Evolutionary conservation across 30 jellyfish, hydroid and myxozoan species (phyloP).

Genomic region (Mastigias papua): DNA sequence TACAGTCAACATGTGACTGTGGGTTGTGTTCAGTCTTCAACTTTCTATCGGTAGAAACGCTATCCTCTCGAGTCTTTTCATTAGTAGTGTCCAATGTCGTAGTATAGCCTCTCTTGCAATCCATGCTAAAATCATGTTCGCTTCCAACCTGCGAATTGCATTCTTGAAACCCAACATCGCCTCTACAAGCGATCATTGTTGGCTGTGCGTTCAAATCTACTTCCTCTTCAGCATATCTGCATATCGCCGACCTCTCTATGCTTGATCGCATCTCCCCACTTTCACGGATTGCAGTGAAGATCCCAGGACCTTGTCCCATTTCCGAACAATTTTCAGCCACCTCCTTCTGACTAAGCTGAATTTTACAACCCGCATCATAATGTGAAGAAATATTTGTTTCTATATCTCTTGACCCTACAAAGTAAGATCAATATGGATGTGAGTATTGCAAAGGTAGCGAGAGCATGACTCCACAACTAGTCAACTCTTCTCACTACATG

Average conservation of each 20-base stretch:
- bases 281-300: neutral
- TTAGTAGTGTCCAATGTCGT: neutral
- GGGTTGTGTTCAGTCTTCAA: neutral
- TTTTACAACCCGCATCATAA: neutral
- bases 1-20: neutral
- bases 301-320: neutral
- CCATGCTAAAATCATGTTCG: neutral
- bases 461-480: neutral
- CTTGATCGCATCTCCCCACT: neutral
- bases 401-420: conserved; percentile 56
- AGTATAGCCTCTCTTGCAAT: neutral
- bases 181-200: conserved; percentile 56
- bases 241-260: neutral
- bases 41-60: neutral
- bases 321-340: neutral
- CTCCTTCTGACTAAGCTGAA: neutral
- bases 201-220: conserved; percentile 63
- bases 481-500: neutral
- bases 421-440: conserved; percentile 77
- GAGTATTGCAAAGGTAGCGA: neutral
- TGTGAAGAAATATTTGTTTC: neutral
- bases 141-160: neutral
- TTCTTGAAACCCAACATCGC: conserved; percentile 2
- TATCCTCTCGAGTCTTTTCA: neutral
- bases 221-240: conserved; percentile 24